Evolutionary conservation across 2,888 invertebrate genomes (phyloP), one percentile per base, ranked within the genome.

Genomic region (Megaustenia siamemsis): DNA sequence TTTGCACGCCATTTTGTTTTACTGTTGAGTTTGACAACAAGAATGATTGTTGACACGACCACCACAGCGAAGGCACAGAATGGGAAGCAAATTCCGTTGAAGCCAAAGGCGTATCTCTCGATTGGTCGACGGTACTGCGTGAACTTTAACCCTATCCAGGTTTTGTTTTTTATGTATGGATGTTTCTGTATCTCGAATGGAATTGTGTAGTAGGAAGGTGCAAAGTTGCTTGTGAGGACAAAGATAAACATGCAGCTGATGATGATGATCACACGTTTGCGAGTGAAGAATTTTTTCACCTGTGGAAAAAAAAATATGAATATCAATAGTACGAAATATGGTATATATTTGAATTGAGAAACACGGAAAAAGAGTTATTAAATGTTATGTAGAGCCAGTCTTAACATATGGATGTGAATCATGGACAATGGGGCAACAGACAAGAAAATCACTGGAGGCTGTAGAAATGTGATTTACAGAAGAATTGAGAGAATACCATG

Each of bases 1-100:
- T 45, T 73, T 73, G n/a, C n/a, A 3, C 71, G 5, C 71, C 71
- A 73, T 28, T 45, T 73, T 4, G 71, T 45, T 45, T 45, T 73
- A 5, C 45, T 73, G 12, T 28, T 5, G 10, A 73, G 71, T 45
- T 73, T 45, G 4, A 73, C 28, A 45, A 73, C 45, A 2, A 73
- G 24, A 38, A 73, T 45, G n/a, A 73, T 28, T 15, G 71, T 73
- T 35, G 28, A 73, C 6, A 45, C 28, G 1, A 73, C 45, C 8
- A 73, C 71, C 1, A 73, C 12, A n/a, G 28, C n/a, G 38, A 73
- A 45, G 4, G 71, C 71, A 12, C n/a, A 12, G 28, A 45, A 45
- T 28, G 45, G 71, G 12, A 73, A 2, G 12, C 43, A 28, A 1
- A 73, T 28, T 12, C 28, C 28, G 45, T 73, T 73, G n/a, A 73